Conservation (phyloP, 2,888 invertebrate genomes). For the Leptarthrus brevirostris region DNA sequence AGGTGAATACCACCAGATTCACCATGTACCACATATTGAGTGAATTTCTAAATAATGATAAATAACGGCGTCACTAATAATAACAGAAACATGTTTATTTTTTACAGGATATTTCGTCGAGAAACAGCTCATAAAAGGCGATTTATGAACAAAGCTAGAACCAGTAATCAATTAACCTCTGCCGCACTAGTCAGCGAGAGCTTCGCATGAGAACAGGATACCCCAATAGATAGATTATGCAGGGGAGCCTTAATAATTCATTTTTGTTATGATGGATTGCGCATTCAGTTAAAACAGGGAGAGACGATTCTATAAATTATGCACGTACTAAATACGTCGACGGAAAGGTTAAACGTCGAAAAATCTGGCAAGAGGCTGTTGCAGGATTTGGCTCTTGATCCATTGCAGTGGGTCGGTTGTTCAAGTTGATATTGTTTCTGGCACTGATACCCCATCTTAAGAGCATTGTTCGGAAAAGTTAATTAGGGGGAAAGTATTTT, state of each 20-base stretch:
- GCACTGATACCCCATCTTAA: not conserved
- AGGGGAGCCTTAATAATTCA: slow-evolving; percentile 51
- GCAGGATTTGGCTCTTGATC: not conserved
- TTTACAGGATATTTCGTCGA: too few relatives aligned
- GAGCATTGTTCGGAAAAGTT: not conserved
- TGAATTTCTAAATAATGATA: slow-evolving; percentile 8
- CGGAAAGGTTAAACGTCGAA: slow-evolving; percentile 50
- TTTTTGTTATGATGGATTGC: slow-evolving; percentile 53
- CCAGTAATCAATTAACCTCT: slow-evolving; percentile 9
- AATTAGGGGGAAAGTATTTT: not conserved
- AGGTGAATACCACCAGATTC: too few relatives aligned
- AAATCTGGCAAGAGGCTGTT: slow-evolving; percentile 19
- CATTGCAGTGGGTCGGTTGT: not conserved
- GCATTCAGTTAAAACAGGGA: slow-evolving; percentile 28
- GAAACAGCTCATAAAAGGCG: not conserved
- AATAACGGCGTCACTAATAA: too few relatives aligned
- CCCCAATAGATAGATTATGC: slow-evolving; percentile 51
- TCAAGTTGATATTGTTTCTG: not conserved
- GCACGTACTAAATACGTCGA: slow-evolving; percentile 48
- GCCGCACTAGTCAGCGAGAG: not conserved
- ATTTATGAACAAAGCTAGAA: not conserved
- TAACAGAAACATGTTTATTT: too few relatives aligned
- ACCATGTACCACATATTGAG: too few relatives aligned
- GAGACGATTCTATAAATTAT: slow-evolving; percentile 50
- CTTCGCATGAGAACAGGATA: not conserved